Conservation (phyloP, 2,797 vertebrate species). For the Menidia menidia region DNA sequence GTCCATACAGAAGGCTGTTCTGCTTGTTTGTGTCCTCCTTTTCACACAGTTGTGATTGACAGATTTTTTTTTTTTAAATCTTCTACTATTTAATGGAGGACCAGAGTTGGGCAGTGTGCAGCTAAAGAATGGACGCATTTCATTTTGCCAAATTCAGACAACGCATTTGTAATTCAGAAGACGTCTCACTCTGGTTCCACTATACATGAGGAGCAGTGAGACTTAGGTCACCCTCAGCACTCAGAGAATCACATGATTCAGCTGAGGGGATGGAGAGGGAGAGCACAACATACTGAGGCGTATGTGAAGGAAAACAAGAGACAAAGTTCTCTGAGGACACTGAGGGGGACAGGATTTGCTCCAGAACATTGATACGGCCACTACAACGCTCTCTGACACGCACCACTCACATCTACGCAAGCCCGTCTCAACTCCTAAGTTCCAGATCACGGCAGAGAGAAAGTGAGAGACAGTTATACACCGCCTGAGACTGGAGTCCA, state of each 20-base stretch:
- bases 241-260: constrained; percentile 67
- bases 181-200: constrained; percentile 50
- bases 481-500: constrained; percentile 42
- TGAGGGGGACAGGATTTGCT: constrained; percentile 21
- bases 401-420: constrained; percentile 23
- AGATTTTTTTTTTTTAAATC: too few species aligned
- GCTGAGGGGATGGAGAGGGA: constrained; percentile 25
- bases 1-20: constrained; percentile 5
- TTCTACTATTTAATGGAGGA: too few species aligned
- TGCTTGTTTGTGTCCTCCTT: constrained; percentile 28
- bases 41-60: constrained; percentile 1
- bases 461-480: constrained; percentile 25
- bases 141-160: constrained; percentile 10
- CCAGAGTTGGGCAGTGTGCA: too few species aligned
- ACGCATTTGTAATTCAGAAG: constrained; percentile 62
- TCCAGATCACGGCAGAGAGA: constrained; percentile 25
- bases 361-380: constrained; percentile 7
- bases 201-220: constrained; percentile 63
- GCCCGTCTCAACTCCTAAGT: constrained; percentile 13
- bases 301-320: constrained; percentile 45
- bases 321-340: constrained; percentile 44
- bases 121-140: constrained; percentile 6
- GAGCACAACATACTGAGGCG: constrained; percentile 19
- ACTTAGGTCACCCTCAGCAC: constrained; percentile 66
- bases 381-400: constrained; percentile 5